These are phyloP conservation scores for Tricholaema leucomelas DNA, from an alignment of 2,113 vertebrate genomes.

Conservation along the genomic window DNA sequence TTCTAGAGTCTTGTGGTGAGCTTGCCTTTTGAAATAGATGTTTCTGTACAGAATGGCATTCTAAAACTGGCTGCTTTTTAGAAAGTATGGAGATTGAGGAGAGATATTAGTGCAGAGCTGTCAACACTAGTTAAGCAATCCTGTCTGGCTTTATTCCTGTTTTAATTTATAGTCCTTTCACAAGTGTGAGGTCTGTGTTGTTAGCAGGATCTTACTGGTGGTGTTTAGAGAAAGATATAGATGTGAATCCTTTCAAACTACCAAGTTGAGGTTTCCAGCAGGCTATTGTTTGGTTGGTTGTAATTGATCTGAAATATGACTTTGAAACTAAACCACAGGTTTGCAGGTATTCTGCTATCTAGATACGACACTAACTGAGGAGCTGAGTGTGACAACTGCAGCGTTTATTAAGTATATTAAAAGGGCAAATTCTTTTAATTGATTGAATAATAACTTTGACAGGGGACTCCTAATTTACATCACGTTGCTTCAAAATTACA, in stretches of 20 bases:
- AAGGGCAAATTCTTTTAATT: background rate
- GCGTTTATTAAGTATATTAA: background rate
- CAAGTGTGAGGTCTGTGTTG: background rate
- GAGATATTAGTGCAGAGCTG: background rate
- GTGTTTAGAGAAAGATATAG: background rate
- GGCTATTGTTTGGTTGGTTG: background rate
- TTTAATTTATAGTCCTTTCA: background rate
- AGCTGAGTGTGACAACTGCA: background rate
- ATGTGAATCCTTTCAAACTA: background rate
- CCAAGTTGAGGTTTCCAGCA: background rate
- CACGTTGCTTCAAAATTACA: background rate
- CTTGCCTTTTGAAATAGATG: background rate
- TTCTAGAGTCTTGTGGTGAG: background rate
- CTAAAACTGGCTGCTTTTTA: background rate
- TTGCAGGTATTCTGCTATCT: background rate
- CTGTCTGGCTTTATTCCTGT: background rate
- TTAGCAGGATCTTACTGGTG: background rate
- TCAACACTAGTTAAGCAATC: background rate
- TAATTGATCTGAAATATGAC: background rate
- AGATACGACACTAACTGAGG: background rate
- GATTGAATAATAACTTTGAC: slow-evolving; percentile 7
- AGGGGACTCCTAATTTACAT: background rate
- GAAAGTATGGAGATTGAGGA: background rate
- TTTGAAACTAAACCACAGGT: background rate
- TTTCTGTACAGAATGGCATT: background rate